Evolutionary conservation across 2,888 invertebrate species (phyloP).

Genomic region (Zygogramma bicolorata): DNA sequence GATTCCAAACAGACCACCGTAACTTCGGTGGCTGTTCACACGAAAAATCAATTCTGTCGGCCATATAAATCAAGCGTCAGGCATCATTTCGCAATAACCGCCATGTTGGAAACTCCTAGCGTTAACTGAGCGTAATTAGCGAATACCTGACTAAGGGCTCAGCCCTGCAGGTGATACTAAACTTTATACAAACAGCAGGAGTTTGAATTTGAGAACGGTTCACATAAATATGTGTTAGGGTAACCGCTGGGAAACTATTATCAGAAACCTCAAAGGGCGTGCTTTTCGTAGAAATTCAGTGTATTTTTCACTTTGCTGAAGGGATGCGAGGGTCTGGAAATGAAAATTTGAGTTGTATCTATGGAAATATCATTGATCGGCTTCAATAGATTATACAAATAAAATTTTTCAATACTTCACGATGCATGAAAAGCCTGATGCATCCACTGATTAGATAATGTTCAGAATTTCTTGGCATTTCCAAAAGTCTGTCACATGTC

Average conservation of each 20-base stretch:
- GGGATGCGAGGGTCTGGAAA: not conserved
- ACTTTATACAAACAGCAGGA: slow-evolving; percentile 50
- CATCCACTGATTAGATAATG: too few relatives aligned
- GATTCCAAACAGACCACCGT: not conserved
- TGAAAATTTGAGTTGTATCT: too few relatives aligned
- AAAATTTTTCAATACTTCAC: too few relatives aligned
- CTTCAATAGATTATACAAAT: too few relatives aligned
- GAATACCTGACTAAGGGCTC: slow-evolving; percentile 33
- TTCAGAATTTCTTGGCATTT: too few relatives aligned
- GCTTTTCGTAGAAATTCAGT: slow-evolving; percentile 22
- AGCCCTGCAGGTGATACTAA: slow-evolving; percentile 43
- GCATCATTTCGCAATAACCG: slow-evolving; percentile 18
- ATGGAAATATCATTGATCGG: too few relatives aligned
- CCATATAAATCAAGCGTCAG: slow-evolving; percentile 18
- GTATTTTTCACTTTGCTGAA: slow-evolving; percentile 28
- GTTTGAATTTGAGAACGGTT: slow-evolving; percentile 48
- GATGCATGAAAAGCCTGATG: too few relatives aligned
- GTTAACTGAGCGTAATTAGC: slow-evolving; percentile 26
- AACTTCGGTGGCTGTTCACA: not conserved
- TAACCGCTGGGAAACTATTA: slow-evolving; percentile 34
- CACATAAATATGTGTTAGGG: slow-evolving; percentile 49
- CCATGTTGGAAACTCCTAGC: slow-evolving; percentile 13
- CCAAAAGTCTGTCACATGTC: too few relatives aligned
- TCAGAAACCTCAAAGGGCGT: slow-evolving; percentile 24
- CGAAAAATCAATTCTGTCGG: slow-evolving; percentile 7